These are phyloP conservation scores for Acipenser transmontanus DNA, from an alignment of 2,797 vertebrate species.

Conservation along the genomic window DNA sequence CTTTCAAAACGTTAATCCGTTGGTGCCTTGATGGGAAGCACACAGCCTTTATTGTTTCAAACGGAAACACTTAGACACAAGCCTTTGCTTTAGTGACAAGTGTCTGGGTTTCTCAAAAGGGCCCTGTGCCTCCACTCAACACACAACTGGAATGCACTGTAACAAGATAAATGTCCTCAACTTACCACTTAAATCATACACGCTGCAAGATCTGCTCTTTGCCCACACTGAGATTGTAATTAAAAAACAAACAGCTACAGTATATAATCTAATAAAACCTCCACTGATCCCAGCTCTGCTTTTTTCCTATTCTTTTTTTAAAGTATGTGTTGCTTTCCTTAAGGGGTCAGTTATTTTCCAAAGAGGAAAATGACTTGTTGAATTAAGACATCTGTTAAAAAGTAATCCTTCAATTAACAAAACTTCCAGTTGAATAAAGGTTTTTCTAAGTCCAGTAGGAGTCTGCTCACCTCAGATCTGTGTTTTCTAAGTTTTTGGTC, in stretches of 20 bases:
- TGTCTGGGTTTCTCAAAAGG: constrained; percentile 50
- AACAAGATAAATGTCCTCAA: constrained; percentile 60
- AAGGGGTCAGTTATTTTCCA: neutral
- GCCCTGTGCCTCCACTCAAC: constrained; percentile 60
- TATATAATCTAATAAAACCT: constrained; percentile 53
- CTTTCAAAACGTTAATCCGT: constrained; percentile 19
- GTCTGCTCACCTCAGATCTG: too few species aligned
- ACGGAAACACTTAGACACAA: neutral
- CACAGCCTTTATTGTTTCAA: constrained; percentile 28
- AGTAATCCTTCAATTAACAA: constrained; percentile 40
- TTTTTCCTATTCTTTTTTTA: too few species aligned
- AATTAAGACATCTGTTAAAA: constrained; percentile 42
- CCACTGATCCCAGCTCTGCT: constrained; percentile 36
- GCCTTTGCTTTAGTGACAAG: constrained; percentile 30
- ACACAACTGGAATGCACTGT: constrained; percentile 45
- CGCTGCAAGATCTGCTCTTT: constrained; percentile 23
- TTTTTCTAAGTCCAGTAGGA: too few species aligned
- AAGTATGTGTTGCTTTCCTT: constrained; percentile 17
- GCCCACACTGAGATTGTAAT: constrained; percentile 34
- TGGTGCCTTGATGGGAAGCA: constrained; percentile 17
- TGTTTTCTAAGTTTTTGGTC: too few species aligned
- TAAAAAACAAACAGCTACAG: constrained; percentile 50
- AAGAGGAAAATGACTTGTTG: constrained; percentile 35
- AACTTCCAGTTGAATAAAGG: too few species aligned
- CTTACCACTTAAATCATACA: constrained; percentile 33